These are phyloP conservation scores for Helogale parvula DNA, from an alignment of 2,113 vertebrate species.

Conservation along the genomic window DNA sequence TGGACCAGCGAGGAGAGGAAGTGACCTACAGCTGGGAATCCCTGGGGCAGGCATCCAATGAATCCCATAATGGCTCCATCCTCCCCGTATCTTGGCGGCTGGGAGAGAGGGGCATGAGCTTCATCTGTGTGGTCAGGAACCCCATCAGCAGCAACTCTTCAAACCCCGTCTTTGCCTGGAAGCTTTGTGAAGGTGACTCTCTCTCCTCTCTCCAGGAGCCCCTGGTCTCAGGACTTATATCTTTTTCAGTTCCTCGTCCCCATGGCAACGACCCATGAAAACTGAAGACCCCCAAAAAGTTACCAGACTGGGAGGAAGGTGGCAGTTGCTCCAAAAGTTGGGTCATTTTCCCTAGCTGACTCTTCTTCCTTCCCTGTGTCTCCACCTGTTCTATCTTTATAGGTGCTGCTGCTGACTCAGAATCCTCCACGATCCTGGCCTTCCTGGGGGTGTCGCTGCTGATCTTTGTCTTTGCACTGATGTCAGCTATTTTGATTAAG, in stretches of 20 bases:
- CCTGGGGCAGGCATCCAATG: neutral
- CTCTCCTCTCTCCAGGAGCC: neutral
- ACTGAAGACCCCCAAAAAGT: neutral
- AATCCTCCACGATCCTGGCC: rapidly evolving
- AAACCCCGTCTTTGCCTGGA: neutral
- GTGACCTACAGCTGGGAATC: constrained; percentile 72
- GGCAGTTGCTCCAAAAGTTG: neutral
- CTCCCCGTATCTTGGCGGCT: constrained; percentile 53
- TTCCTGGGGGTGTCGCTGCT: rapidly evolving
- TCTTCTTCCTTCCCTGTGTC: neutral
- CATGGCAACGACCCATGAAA: neutral
- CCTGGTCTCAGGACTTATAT: neutral
- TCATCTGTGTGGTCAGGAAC: constrained; percentile 67
- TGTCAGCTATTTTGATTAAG: neutral
- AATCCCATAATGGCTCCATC: neutral
- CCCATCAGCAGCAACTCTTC: constrained; percentile 71
- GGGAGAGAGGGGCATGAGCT: neutral
- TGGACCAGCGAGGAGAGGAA: constrained; percentile 52
- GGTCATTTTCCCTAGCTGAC: neutral
- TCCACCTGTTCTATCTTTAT: constrained; percentile 37
- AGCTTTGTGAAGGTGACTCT: constrained; percentile 73
- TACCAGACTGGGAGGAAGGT: neutral
- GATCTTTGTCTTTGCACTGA: rapidly evolving
- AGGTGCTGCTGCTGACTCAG: neutral
- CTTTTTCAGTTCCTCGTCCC: neutral